A percentile compares a stretch with the other conserved stretches of the same genome.
phyloP scores from a whole-genome alignment of 1,140 invertebrate species.

The Drosophila equinoxialis region DNA sequence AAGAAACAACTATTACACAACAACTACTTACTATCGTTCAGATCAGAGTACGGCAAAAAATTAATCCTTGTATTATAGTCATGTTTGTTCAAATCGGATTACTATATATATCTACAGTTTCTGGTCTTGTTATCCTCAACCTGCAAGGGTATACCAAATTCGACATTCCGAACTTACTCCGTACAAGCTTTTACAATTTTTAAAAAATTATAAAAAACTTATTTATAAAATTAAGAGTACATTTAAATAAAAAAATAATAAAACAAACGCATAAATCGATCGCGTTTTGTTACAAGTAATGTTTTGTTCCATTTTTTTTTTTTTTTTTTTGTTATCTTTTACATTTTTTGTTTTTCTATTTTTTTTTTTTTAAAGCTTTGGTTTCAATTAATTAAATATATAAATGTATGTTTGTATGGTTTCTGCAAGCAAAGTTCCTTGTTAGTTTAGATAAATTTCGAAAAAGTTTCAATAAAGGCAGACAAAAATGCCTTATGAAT shows the following conservation, averaged over 20 bases:
- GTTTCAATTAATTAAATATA: constrained; percentile 57
- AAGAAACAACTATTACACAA: too few species aligned
- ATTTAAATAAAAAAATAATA: constrained; percentile 34
- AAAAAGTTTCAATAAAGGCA: constrained; percentile 14
- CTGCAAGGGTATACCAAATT: not conserved
- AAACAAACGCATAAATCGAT: constrained; percentile 68
- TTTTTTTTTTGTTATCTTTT: constrained; percentile 24
- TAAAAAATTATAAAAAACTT: constrained; percentile 38
- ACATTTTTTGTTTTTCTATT: constrained; percentile 13
- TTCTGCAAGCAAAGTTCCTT: constrained; percentile 63
- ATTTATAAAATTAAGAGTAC: constrained; percentile 36
- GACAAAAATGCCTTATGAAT: constrained; percentile 26
- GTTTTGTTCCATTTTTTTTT: constrained; percentile 21
- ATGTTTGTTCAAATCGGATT: not conserved
- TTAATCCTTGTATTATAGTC: too few species aligned
- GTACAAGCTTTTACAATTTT: constrained; percentile 46
- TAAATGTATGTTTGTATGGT: constrained; percentile 27
- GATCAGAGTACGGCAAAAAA: too few species aligned
- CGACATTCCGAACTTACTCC: constrained; percentile 30
- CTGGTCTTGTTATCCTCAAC: not conserved
- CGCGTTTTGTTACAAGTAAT: constrained; percentile 34
- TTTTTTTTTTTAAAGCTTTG: constrained; percentile 67
- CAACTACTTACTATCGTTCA: too few species aligned
- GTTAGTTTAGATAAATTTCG: constrained; percentile 32
- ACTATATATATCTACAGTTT: not conserved